These are phyloP conservation scores for Metacarcinus magister DNA, from an alignment of 2,888 invertebrate species.

Conservation along the genomic window DNA sequence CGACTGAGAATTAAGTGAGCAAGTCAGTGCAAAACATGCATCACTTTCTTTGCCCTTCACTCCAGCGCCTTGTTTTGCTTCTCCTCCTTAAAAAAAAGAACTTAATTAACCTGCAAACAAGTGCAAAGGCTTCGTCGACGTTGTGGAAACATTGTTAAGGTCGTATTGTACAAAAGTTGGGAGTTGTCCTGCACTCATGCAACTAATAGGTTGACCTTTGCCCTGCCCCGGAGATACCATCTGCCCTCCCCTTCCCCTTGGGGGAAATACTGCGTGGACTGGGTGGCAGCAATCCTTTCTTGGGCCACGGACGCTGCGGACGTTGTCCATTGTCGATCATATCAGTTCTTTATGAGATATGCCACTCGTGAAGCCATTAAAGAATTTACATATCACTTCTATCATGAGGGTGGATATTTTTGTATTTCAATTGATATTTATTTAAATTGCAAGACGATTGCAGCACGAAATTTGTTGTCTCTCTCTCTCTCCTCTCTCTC, in stretches of 20 bases:
- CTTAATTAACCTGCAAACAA: background rate
- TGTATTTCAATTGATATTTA: constrained; percentile 11
- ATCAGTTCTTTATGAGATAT: constrained; percentile 44
- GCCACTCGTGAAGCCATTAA: constrained; percentile 28
- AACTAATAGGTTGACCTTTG: constrained; percentile 26
- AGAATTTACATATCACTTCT: constrained; percentile 1
- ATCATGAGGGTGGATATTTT: background rate
- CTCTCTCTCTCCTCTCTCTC: too few relatives aligned
- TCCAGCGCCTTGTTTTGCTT: background rate
- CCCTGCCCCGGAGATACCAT: constrained; percentile 7
- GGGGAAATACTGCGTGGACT: background rate
- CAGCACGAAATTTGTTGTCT: background rate
- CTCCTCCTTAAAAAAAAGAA: background rate
- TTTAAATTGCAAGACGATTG: background rate
- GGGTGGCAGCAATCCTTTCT: constrained; percentile 7
- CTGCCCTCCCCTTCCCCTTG: constrained; percentile 17
- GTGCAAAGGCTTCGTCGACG: background rate
- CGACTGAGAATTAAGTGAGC: background rate
- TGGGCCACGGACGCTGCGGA: background rate
- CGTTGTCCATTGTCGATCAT: background rate
- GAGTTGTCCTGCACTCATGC: constrained; percentile 18
- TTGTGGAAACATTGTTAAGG: background rate
- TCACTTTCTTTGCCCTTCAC: constrained; percentile 1
- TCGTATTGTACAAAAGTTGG: background rate
- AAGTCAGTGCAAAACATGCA: constrained; percentile 19